These are phyloP conservation scores for Drosophila fuyamai DNA, from an alignment of 1,140 invertebrate genomes.

Conservation along the genomic window DNA sequence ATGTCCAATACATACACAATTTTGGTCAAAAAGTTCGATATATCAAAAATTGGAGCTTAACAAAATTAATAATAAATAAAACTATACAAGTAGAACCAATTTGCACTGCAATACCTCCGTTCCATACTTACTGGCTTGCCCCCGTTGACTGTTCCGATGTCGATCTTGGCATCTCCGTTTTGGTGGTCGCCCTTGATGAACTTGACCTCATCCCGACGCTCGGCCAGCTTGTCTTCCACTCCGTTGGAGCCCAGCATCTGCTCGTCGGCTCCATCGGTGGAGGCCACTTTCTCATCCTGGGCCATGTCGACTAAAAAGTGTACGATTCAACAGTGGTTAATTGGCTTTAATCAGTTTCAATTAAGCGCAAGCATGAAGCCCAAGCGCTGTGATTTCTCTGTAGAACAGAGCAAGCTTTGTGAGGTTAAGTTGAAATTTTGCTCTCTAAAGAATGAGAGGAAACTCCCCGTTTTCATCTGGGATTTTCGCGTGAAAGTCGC, in stretches of 20 bases:
- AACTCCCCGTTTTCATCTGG: constrained; percentile 8
- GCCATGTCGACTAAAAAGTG: constrained; percentile 64
- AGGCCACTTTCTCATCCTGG: constrained; percentile 62
- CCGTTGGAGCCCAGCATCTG: constrained; percentile 86
- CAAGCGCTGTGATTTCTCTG: constrained; percentile 10
- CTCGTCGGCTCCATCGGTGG: constrained; percentile 87
- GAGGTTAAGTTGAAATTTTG: constrained; percentile 24
- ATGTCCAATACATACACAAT: no score
- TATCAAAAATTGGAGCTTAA: no score
- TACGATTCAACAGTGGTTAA: constrained; percentile 37
- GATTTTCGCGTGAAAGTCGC: background rate
- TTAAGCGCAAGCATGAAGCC: constrained; percentile 35
- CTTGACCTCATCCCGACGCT: constrained; percentile 88
- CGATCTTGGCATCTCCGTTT: constrained; percentile 95
- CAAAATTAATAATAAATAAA: no score
- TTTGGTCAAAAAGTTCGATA: no score
- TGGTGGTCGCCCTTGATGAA: constrained; percentile 89
- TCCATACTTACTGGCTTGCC: constrained; percentile 85
- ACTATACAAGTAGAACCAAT: background rate
- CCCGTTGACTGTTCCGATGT: constrained; percentile 88
- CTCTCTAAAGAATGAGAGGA: background rate
- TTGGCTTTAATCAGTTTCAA: constrained; percentile 63
- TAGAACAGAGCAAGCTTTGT: constrained; percentile 11
- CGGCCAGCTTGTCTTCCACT: constrained; percentile 87
- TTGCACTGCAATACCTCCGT: background rate